These are phyloP conservation scores for Empis livida DNA, from an alignment of 2,888 invertebrate genomes.

Conservation along the genomic window DNA sequence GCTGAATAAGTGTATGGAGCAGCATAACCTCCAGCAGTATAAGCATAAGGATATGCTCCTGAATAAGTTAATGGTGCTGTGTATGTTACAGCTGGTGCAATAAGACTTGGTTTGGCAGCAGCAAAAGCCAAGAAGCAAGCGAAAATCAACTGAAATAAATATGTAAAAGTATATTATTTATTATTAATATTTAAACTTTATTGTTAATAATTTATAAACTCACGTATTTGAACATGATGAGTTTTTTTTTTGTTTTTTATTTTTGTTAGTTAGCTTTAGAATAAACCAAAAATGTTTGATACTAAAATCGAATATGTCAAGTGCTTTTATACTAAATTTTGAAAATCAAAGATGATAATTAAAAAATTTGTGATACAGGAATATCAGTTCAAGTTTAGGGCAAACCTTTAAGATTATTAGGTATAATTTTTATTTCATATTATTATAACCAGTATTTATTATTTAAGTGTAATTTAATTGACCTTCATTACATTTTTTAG, in stretches of 20 bases:
- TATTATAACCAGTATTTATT: too few species aligned
- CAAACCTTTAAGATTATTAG: too few species aligned
- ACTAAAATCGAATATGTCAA: too few species aligned
- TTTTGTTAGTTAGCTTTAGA: neutral
- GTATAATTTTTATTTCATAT: too few species aligned
- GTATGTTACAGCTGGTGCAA: neutral
- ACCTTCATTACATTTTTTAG: too few species aligned
- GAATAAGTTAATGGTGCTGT: neutral
- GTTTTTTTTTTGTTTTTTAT: neutral
- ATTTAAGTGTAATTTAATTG: too few species aligned
- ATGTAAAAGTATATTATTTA: neutral
- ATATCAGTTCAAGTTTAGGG: too few species aligned
- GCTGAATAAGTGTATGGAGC: constrained; percentile 1
- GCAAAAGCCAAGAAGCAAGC: neutral
- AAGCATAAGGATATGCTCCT: neutral
- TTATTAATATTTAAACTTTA: neutral
- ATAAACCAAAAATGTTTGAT: neutral
- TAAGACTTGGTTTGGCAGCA: neutral
- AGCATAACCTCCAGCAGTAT: constrained; percentile 3
- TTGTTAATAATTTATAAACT: neutral
- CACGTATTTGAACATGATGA: neutral
- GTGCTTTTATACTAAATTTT: too few species aligned
- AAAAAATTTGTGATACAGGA: too few species aligned
- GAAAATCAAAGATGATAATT: too few species aligned
- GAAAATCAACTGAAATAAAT: neutral